These are phyloP conservation scores for Pampus argenteus DNA, from an alignment of 2,797 vertebrate genomes.

Conservation along the genomic window DNA sequence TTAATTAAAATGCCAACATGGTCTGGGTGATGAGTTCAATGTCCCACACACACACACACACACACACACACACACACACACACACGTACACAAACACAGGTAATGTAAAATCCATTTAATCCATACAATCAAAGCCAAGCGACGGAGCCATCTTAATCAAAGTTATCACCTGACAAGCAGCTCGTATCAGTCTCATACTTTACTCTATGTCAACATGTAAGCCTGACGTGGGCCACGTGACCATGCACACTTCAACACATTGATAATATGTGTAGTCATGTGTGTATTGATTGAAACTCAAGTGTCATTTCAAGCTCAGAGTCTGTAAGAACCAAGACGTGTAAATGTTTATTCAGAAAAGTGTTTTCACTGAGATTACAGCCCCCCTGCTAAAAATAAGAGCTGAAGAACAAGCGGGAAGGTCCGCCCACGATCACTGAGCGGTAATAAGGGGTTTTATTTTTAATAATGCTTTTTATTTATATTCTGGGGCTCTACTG, in stretches of 20 bases:
- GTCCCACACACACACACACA: too few relatives aligned
- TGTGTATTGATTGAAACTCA: background rate
- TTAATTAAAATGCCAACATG: background rate
- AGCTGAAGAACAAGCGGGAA: too few relatives aligned
- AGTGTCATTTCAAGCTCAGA: background rate
- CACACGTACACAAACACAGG: background rate
- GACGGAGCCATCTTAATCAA: conserved; percentile 1
- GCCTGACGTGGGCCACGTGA: background rate
- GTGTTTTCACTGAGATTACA: too few relatives aligned
- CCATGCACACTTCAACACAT: background rate
- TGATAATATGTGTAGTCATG: background rate
- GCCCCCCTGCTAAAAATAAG: too few relatives aligned
- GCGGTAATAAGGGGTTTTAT: too few relatives aligned
- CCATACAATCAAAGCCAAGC: background rate
- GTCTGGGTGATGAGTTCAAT: background rate
- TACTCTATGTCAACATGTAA: background rate
- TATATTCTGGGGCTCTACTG: too few relatives aligned
- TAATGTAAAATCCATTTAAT: conserved; percentile 3
- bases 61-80: too few relatives aligned
- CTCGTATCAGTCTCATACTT: background rate
- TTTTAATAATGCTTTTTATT: too few relatives aligned
- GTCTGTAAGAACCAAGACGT: too few relatives aligned
- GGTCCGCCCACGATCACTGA: too few relatives aligned
- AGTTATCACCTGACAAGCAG: conserved; percentile 6
- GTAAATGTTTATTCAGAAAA: too few relatives aligned